These are phyloP conservation scores for Leptopilina clavipes DNA, from an alignment of 1,140 invertebrate genomes.

Conservation along the genomic window DNA sequence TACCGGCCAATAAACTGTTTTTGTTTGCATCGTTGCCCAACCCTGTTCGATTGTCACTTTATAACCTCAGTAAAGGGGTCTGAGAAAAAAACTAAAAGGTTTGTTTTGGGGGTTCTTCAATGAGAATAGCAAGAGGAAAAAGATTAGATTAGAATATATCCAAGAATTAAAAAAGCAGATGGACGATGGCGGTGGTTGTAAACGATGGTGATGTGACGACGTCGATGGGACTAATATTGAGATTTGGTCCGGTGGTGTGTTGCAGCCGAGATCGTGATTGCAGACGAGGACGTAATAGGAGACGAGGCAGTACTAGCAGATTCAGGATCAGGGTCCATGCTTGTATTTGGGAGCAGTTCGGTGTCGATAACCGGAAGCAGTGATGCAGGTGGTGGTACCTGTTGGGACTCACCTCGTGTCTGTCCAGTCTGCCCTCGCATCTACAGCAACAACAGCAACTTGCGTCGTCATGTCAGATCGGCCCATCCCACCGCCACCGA, in stretches of 20 bases:
- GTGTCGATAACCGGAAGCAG: conserved; percentile 44
- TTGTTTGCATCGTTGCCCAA: too few species aligned
- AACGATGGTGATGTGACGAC: conserved; percentile 45
- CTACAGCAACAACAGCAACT: conserved; percentile 74
- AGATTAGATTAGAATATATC: not conserved
- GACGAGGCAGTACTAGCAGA: too few species aligned
- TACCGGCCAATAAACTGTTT: too few species aligned
- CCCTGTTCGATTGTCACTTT: too few species aligned
- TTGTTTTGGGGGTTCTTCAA: too few species aligned
- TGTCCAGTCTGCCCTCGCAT: conserved; percentile 70
- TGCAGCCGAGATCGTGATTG: conserved; percentile 54
- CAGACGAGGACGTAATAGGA: not conserved
- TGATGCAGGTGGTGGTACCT: conserved; percentile 55
- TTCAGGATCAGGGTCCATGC: conserved; percentile 28
- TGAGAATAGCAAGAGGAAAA: too few species aligned
- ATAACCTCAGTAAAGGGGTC: too few species aligned
- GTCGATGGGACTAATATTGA: conserved; percentile 60
- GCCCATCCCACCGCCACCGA: conserved; percentile 65
- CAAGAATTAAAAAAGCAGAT: conserved; percentile 33
- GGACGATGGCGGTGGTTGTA: conserved; percentile 50
- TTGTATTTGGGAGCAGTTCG: conserved; percentile 38
- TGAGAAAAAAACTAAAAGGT: too few species aligned
- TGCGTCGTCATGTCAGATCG: conserved; percentile 70
- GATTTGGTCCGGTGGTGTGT: conserved; percentile 65
- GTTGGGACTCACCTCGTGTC: conserved; percentile 66